phyloP scores from a whole-genome alignment of 2,797 vertebrate genomes.

The Spea hammondii region DNA sequence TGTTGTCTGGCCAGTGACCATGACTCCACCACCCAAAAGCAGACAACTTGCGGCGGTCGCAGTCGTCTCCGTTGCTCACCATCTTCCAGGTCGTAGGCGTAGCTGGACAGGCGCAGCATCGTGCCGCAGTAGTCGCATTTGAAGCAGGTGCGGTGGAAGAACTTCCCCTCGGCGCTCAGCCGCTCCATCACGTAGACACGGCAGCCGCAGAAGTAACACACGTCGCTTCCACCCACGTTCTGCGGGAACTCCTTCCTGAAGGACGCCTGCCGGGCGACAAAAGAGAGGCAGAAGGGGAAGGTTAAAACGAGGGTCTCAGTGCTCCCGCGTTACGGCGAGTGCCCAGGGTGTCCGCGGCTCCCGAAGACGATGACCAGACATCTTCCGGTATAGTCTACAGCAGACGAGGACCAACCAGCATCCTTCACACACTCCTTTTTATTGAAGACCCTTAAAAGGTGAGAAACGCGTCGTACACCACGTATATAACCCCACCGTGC shows the following conservation, averaged over 20 bases:
- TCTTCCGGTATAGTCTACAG: no score
- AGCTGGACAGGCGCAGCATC: conserved; percentile 91
- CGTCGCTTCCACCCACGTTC: conserved; percentile 94
- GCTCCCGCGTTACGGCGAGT: no score
- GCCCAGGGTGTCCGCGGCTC: no score
- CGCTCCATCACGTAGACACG: conserved; percentile 98
- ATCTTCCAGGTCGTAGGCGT: conserved; percentile 89
- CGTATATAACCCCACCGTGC: neutral
- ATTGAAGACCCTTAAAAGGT: no score
- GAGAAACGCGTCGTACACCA: neutral
- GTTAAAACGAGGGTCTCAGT: neutral
- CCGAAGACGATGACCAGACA: no score
- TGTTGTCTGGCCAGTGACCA: no score
- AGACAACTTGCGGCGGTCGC: no score
- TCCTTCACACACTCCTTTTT: no score
- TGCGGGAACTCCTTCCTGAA: conserved; percentile 94
- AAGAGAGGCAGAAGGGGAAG: neutral
- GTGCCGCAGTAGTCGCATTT: conserved; percentile 93
- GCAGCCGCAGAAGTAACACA: conserved; percentile 93
- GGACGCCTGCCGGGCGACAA: conserved; percentile 74
- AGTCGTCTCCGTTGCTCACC: conserved; percentile 69
- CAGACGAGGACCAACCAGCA: no score
- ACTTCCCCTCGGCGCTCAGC: conserved; percentile 94
- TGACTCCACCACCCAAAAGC: no score
- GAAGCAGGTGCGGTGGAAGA: conserved; percentile 98